These are phyloP conservation scores for Microplitis deprimator DNA, from an alignment of 2,888 invertebrate species.

Conservation along the genomic window DNA sequence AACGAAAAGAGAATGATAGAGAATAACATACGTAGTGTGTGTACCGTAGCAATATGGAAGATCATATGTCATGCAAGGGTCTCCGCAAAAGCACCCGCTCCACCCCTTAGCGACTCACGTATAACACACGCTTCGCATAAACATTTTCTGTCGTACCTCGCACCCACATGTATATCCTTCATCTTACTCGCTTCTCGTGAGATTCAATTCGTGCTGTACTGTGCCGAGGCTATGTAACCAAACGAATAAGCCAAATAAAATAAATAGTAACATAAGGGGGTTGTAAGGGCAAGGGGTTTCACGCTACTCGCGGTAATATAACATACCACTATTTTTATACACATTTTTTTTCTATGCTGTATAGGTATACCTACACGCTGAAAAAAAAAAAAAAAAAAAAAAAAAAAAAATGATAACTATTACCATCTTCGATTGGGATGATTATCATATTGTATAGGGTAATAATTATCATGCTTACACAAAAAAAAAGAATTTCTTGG, in stretches of 20 bases:
- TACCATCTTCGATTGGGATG: too few species aligned
- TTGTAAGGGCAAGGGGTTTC: constrained; percentile 28
- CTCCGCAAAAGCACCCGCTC: constrained; percentile 51
- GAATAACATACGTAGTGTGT: constrained; percentile 45
- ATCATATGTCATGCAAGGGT: constrained; percentile 70
- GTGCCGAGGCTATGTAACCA: constrained; percentile 37
- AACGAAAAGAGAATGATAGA: constrained; percentile 5
- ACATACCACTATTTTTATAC: not conserved
- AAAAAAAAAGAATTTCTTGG: too few species aligned
- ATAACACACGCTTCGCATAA: constrained; percentile 47
- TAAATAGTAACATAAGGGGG: constrained; percentile 54
- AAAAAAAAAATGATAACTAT: too few species aligned
- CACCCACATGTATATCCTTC: constrained; percentile 29
- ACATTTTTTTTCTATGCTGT: not conserved
- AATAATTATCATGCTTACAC: too few species aligned
- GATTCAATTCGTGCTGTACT: constrained; percentile 42
- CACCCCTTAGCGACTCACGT: constrained; percentile 41
- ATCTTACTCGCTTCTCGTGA: constrained; percentile 29
- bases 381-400: too few species aligned
- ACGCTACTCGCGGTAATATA: constrained; percentile 15
- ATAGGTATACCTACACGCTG: too few species aligned
- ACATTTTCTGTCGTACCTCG: constrained; percentile 40
- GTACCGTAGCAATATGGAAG: constrained; percentile 68
- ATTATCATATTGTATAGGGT: too few species aligned
- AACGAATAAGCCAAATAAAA: constrained; percentile 67